Conservation (phyloP, 2,888 invertebrate genomes). For the Biston betularia region DNA sequence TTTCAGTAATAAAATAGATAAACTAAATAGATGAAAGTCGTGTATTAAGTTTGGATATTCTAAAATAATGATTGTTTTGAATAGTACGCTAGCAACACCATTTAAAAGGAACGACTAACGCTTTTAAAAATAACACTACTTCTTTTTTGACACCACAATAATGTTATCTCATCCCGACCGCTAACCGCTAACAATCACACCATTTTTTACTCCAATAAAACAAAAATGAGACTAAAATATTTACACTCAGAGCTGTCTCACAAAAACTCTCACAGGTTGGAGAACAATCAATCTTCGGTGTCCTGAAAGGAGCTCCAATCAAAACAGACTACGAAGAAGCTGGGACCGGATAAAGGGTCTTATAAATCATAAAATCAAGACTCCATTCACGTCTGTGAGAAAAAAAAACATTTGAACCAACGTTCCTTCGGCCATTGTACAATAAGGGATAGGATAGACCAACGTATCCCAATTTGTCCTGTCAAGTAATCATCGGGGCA, state of each 20-base stretch:
- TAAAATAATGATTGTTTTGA: conserved; percentile 20
- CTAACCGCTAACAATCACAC: conserved; percentile 50
- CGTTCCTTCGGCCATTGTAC: conserved; percentile 67
- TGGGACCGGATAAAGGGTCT: conserved; percentile 77
- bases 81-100: conserved; percentile 22
- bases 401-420: conserved; percentile 70
- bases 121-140: conserved; percentile 20
- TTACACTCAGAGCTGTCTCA: conserved; percentile 75
- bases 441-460: conserved; percentile 52
- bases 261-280: conserved; percentile 80
- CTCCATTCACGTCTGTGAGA: conserved; percentile 78
- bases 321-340: conserved; percentile 83
- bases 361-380: conserved; percentile 86
- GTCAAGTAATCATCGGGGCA: conserved; percentile 75
- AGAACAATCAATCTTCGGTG: conserved; percentile 83
- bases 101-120: conserved; percentile 17
- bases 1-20: too few relatives aligned
- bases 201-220: conserved; percentile 52
- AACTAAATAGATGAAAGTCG: too few relatives aligned
- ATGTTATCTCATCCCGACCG: conserved; percentile 42
- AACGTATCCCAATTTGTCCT: conserved; percentile 82
- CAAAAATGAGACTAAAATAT: conserved; percentile 75
- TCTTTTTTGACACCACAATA: conserved; percentile 32
- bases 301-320: conserved; percentile 83
- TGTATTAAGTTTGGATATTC: too few relatives aligned